Evolutionary conservation across 2,888 invertebrate genomes (phyloP), one percentile per base, ranked within the genome.

Genomic region (Hedychridium roseum): DNA sequence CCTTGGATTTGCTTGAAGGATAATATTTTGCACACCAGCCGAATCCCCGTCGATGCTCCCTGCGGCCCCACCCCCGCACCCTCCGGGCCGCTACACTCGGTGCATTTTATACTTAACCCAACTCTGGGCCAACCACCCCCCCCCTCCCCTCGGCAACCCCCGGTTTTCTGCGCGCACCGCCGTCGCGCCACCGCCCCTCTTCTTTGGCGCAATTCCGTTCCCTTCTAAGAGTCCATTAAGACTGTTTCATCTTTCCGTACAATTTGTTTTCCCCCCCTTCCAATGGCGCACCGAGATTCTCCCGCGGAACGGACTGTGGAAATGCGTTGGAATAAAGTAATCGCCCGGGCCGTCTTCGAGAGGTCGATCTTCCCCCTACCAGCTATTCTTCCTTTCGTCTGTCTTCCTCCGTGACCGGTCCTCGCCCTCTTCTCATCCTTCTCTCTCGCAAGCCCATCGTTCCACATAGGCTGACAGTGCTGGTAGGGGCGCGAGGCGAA

Each of bases 1-100:
- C n/a, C 11, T 34, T 15, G 30, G 35, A 39, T 34, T 43, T 16
- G 38, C 46, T 43, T 48, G 50, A 51, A 52, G 54, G 68, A 69
- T 69, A 61, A 64, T 64, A 65, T 69, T 69, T 66, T 59, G 46
- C 51, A 54, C 51, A 57, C 59, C 54, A 60, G 56, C 40, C 27
- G 40, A 23, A 42, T 16, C 30, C 27, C 40, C 14, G 16, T 35
- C 23, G 40, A 36, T n/a, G n/a, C n/a, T n/a, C n/a, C n/a, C n/a
- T n/a, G n/a, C n/a, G n/a, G n/a, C n/a, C n/a, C n/a, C n/a, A n/a
- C n/a, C n/a, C n/a, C n/a, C n/a, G n/a, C n/a, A n/a, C n/a, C n/a
- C n/a, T n/a, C n/a, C n/a, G n/a, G n/a, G n/a, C n/a, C n/a, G n/a
- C n/a, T n/a, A n/a, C n/a, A n/a, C n/a, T n/a, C n/a, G n/a, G n/a